phyloP scores from a whole-genome alignment of 1,140 invertebrate species.

The Drosophila orosa region DNA sequence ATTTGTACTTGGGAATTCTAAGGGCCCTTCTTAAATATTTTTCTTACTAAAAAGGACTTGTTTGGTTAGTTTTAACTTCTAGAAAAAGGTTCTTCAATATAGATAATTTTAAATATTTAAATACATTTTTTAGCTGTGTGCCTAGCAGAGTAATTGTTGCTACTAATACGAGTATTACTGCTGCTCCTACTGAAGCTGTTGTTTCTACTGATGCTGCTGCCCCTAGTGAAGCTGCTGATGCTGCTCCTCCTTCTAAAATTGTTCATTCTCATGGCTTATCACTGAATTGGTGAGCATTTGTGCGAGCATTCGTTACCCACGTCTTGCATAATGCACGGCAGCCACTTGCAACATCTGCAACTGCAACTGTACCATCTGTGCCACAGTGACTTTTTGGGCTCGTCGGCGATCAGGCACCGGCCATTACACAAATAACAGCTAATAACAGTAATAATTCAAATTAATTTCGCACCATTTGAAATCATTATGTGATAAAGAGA shows the following conservation, averaged over 20 bases:
- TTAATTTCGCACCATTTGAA: slow-evolving; percentile 75
- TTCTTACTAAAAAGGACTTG: background rate
- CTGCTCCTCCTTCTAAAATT: slow-evolving; percentile 31
- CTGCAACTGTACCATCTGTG: slow-evolving; percentile 46
- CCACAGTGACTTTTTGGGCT: slow-evolving; percentile 8
- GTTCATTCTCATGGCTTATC: slow-evolving; percentile 59
- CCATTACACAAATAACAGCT: slow-evolving; percentile 65
- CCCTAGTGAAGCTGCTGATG: background rate
- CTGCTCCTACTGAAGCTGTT: background rate
- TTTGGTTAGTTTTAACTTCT: background rate
- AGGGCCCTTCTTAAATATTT: background rate
- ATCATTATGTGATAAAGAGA: slow-evolving; percentile 76
- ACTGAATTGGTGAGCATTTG: slow-evolving; percentile 54
- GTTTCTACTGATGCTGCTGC: slow-evolving; percentile 7
- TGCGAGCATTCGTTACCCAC: slow-evolving; percentile 36
- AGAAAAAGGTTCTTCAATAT: background rate
- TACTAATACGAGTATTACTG: background rate
- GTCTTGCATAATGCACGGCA: slow-evolving; percentile 60
- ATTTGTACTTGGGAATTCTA: background rate
- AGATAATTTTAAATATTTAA: background rate
- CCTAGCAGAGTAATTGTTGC: background rate
- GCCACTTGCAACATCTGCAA: slow-evolving; percentile 28
- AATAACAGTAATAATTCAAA: slow-evolving; percentile 81
- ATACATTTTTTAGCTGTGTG: background rate
- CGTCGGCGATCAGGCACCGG: slow-evolving; percentile 29